Evolutionary conservation across 2,113 vertebrate genomes (phyloP).

Genomic region (Crypturellus undulatus): DNA sequence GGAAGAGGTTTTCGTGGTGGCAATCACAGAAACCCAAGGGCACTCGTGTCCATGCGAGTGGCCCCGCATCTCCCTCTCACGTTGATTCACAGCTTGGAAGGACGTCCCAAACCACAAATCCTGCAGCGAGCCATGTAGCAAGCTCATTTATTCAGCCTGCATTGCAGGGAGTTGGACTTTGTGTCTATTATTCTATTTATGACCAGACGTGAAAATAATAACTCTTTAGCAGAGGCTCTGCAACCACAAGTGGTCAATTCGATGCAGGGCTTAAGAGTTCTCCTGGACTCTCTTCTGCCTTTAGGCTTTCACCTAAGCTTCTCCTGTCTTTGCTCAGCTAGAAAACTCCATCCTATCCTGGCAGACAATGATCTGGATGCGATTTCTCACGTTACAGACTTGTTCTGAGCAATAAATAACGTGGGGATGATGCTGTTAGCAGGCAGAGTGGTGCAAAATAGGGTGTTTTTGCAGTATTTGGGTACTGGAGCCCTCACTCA

Average conservation of each 20-base stretch:
- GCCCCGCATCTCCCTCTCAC: too few species aligned
- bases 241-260: neutral
- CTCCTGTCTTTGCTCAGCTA: neutral
- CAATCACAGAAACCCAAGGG: neutral
- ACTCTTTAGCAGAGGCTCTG: neutral
- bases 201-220: neutral
- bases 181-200: slow-evolving; percentile 34
- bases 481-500: neutral
- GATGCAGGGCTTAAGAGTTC: rapidly evolving
- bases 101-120: slow-evolving; percentile 30
- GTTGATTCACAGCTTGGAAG: slow-evolving; percentile 37
- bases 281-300: neutral
- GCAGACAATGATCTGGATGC: neutral
- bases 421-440: rapidly evolving
- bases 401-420: neutral
- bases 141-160: neutral
- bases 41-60: too few species aligned
- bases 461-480: rapidly evolving
- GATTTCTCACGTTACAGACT: neutral
- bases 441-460: neutral
- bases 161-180: neutral
- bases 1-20: neutral
- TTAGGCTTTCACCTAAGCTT: neutral
- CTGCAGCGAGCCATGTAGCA: neutral
- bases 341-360: neutral